Percentiles rank a stretch among this genome's conserved stretches.
Evolutionary conservation across 2,797 vertebrate genomes (phyloP).

Genomic region (Coluber constrictor): DNA sequence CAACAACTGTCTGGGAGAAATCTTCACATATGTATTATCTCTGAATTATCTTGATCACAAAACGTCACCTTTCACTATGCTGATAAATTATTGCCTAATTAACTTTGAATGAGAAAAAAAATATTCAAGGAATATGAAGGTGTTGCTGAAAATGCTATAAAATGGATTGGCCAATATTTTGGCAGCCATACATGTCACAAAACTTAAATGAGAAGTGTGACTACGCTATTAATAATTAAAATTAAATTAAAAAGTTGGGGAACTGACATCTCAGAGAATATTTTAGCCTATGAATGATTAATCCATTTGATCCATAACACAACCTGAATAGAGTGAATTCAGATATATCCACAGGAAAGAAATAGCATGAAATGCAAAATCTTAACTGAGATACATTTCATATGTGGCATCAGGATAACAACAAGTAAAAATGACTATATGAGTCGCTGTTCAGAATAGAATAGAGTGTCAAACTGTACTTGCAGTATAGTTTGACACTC

Average conservation of each 20-base stretch:
- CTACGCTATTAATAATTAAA: conserved; percentile 65
- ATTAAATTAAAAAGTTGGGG: conserved; percentile 60
- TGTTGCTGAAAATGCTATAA: conserved; percentile 28
- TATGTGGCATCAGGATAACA: conserved; percentile 30
- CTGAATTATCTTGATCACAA: conserved; percentile 34
- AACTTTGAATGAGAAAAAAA: neutral
- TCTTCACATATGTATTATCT: neutral
- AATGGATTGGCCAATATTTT: conserved; percentile 14
- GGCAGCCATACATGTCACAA: conserved; percentile 24
- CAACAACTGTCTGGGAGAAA: neutral
- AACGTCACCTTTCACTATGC: conserved; percentile 23
- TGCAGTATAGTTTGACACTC: neutral
- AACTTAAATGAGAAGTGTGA: conserved; percentile 41
- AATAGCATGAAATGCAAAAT: conserved; percentile 29
- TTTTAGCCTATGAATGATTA: conserved; percentile 62
- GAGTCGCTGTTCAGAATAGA: neutral
- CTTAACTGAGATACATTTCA: conserved; percentile 9
- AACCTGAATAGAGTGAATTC: conserved; percentile 48
- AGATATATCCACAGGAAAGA: conserved; percentile 51
- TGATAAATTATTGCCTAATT: conserved; percentile 22
- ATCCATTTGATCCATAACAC: conserved; percentile 55
- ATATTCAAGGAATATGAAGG: conserved; percentile 26
- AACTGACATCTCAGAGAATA: conserved; percentile 53
- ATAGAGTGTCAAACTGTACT: neutral
- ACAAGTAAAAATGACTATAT: neutral